phyloP scores from a whole-genome alignment of 2,888 invertebrate genomes.

The Zaprionus lineosus region DNA sequence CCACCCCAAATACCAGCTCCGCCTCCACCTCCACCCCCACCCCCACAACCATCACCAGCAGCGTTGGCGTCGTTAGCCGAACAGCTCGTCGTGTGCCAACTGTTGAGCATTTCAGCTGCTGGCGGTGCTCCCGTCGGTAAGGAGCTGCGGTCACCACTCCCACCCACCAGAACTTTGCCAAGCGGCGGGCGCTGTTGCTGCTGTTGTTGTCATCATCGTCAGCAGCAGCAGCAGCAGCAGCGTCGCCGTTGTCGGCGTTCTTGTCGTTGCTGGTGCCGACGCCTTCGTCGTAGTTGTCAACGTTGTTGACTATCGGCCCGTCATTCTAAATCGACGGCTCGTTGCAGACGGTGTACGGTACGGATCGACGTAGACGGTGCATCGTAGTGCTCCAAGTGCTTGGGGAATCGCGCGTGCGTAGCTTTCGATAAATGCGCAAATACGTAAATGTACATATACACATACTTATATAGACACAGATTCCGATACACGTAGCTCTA shows the following conservation, averaged over 20 bases:
- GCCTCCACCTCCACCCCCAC: slow-evolving; percentile 2
- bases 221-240: slow-evolving; percentile 6
- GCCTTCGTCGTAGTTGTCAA: not conserved
- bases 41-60: not conserved
- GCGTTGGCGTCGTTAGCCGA: slow-evolving; percentile 17
- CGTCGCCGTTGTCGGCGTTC: not conserved
- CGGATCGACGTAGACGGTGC: slow-evolving; percentile 37
- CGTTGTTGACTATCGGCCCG: slow-evolving; percentile 19
- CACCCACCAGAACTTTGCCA: slow-evolving; percentile 34
- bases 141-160: slow-evolving; percentile 24
- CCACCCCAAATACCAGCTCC: not conserved
- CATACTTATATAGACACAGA: not conserved
- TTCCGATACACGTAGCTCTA: not conserved
- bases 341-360: slow-evolving; percentile 65
- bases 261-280: not conserved
- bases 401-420: slow-evolving; percentile 43
- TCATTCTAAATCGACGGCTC: slow-evolving; percentile 66
- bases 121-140: slow-evolving; percentile 15
- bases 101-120: slow-evolving; percentile 32
- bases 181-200: no score
- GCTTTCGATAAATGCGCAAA: slow-evolving; percentile 14
- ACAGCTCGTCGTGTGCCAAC: slow-evolving; percentile 39
- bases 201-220: slow-evolving; percentile 4
- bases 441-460: not conserved
- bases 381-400: slow-evolving; percentile 18